Conservation (phyloP, 2,797 vertebrate species). For the Gymnoscopelus braueri region DNA sequence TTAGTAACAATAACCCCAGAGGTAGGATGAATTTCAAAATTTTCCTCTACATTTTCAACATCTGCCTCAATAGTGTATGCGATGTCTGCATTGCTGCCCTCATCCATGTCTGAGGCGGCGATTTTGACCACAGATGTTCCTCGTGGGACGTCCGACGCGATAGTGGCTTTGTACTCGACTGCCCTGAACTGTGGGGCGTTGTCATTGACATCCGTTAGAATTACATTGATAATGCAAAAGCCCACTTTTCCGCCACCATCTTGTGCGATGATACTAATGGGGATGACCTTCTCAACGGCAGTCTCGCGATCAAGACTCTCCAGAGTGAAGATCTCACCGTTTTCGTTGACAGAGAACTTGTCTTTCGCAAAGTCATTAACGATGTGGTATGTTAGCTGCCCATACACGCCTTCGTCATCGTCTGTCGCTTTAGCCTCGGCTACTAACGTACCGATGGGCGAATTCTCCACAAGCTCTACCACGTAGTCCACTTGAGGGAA, state of each 20-base stretch:
- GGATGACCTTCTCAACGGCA: slow-evolving; percentile 90
- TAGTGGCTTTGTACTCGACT: slow-evolving; percentile 88
- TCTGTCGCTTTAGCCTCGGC: slow-evolving; percentile 89
- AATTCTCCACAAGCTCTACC: slow-evolving; percentile 94
- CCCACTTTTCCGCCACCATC: slow-evolving; percentile 95
- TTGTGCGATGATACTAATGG: slow-evolving; percentile 91
- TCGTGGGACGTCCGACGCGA: slow-evolving; percentile 87
- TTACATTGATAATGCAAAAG: slow-evolving; percentile 93
- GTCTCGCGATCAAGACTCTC: slow-evolving; percentile 95
- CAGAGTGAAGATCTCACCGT: slow-evolving; percentile 90
- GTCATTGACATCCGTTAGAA: slow-evolving; percentile 97
- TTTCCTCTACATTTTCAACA: slow-evolving; percentile 91
- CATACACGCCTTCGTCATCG: slow-evolving; percentile 88
- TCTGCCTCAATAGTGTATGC: slow-evolving; percentile 91
- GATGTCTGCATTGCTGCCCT: slow-evolving; percentile 96
- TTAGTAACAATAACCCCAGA: slow-evolving; percentile 91
- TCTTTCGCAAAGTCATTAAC: slow-evolving; percentile 95
- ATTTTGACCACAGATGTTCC: slow-evolving; percentile 91
- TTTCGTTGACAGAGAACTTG: slow-evolving; percentile 90
- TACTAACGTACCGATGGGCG: slow-evolving; percentile 88
- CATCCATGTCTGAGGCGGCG: slow-evolving; percentile 93
- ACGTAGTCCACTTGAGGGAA: slow-evolving; percentile 93
- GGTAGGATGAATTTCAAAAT: slow-evolving; percentile 91
- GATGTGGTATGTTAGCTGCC: slow-evolving; percentile 89
- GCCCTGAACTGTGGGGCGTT: slow-evolving; percentile 97